Evolutionary conservation across 37 sponge, comb jelly and placozoan genomes (phyloP), one percentile per base, ranked within the genome.

Genomic region (Haliclona indistincta): DNA sequence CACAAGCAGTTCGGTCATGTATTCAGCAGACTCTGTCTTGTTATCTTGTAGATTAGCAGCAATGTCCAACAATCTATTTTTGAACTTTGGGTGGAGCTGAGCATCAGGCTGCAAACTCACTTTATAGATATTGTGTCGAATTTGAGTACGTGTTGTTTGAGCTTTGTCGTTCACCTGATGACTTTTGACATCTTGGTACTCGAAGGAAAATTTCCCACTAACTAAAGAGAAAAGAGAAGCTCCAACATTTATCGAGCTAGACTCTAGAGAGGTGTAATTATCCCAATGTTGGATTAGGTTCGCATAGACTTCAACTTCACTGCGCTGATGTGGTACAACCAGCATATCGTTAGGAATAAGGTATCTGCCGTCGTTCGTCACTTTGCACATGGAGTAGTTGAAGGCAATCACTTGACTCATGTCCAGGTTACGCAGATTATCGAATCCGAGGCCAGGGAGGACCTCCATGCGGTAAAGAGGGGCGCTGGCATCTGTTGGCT

Each of bases 371-470:
- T 91, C 87, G n/a, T 63, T 72, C 33, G 92, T 86, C 3, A 68
- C 39, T 17, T 62, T 47, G 63, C 92, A 91, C 56, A 54, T 63
- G 61, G 83, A 68, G 71, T 86, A 91, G 76, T 72, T 82, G 65
- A 44, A 69, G 37, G 61, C 60, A 36, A 76, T 68, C 6, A 83
- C 77, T 28, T 66, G 60, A 25, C 92, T 78, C 84, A 81, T 82
- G 63, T 92, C 92, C 32, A 80, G 8, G 54, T 83, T 92, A 30
- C 88, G 53, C 45, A 92, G 67, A 73, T 76, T 83, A 67, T 92
- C 92, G 54, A 85, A 92, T 0, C 92, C 92, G 40, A 6, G 68
- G 0, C 92, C 92, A 17, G 92, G 92, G 2, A 89, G 73, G 28
- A 80, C 90, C 61, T 80, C 81, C 77, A 89, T 80, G 38, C 77